Conservation (phyloP, 2,797 vertebrate species). For the Melopsittacus undulatus region DNA sequence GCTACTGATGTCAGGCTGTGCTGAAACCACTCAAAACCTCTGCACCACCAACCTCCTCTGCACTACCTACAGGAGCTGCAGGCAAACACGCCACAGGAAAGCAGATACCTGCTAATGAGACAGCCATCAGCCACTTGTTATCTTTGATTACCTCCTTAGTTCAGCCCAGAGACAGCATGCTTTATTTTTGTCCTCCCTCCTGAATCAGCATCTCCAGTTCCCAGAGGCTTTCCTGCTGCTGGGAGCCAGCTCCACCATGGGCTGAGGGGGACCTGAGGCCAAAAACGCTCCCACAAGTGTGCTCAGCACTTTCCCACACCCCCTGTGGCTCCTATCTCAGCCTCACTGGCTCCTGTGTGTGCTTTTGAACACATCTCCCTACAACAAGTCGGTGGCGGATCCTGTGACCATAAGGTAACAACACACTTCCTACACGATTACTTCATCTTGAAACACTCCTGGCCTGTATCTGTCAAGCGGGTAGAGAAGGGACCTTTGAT, state of each 20-base stretch:
- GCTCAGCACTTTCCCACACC: neutral
- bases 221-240: neutral
- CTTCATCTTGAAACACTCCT: neutral
- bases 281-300: neutral
- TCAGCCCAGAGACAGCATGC: neutral
- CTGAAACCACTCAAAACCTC: neutral
- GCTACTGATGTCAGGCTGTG: neutral
- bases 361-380: neutral
- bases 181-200: neutral
- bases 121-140: neutral
- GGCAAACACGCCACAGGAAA: neutral
- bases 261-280: neutral
- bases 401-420: neutral
- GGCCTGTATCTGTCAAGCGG: neutral
- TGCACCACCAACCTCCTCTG: neutral
- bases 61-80: neutral
- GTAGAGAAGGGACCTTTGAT: neutral
- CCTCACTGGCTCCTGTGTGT: neutral
- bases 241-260: neutral
- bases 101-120: neutral
- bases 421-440: rapidly evolving
- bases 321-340: neutral
- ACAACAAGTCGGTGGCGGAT: neutral
- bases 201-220: neutral
- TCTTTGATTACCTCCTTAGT: neutral